Evolutionary conservation across 2,113 vertebrate genomes (phyloP), one percentile per base, ranked within the genome.

Genomic region (Picathartes gymnocephalus): DNA sequence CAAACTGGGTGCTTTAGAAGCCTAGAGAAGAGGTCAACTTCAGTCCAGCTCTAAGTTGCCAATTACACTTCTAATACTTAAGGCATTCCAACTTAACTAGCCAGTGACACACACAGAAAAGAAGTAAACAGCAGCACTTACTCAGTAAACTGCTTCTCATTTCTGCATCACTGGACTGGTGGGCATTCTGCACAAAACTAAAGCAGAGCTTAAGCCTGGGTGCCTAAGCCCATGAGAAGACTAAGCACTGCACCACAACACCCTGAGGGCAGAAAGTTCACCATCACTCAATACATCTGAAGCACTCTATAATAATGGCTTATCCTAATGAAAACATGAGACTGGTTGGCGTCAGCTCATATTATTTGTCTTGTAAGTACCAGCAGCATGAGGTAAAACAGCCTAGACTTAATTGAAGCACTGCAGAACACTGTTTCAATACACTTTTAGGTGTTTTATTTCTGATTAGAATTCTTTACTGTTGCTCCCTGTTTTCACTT

Each of bases 401-500:
- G 61, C 47, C 76, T 87, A 80, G 83, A 70, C 90, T 64, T 94
- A 85, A 68, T 61, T 25, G 69, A 85, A 93, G 51, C 48, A 56
- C 66, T 54, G 57, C 42, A 81, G 88, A 82, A 73, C 54, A 56
- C 21, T 48, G 71, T 94, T 90, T 84, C 77, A 81, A 44, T 92
- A 61, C 42, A 74, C 48, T 81, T 90, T 24, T 60, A 86, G 80
- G 85, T 92, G 91, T 93, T 95, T 94, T 94, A 81, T 92, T 95
- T 86, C 84, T 82, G 89, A 93, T 92, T 87, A 90, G 66, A 90
- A 77, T 81, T 85, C 91, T 95, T 95, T 92, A 90, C 45, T 95
- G 78, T 80, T 77, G 37, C 76, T 91, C 78, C 66, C 54, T 58
- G 64, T 85, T 95, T 95, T 93, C 54, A 89, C 86, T 92, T 94